These are phyloP conservation scores for Acanthaster planci DNA, from an alignment of 35 echinoderm and acorn worm genomes.

Conservation along the genomic window DNA sequence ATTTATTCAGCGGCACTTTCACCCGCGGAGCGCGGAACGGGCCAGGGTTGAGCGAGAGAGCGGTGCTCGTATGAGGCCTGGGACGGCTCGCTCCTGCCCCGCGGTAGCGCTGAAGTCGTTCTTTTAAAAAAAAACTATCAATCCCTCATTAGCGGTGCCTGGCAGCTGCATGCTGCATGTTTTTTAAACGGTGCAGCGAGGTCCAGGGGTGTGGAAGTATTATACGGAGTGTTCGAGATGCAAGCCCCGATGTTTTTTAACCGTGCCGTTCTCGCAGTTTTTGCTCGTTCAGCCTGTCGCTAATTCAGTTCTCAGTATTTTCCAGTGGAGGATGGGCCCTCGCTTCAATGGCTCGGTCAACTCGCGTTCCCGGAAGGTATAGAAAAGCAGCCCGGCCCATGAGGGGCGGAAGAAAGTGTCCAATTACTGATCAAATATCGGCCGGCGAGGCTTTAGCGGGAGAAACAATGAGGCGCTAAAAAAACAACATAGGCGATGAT, in stretches of 20 bases:
- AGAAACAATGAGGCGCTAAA: constrained; percentile 11
- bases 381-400: neutral
- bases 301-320: neutral
- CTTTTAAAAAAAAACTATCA: neutral
- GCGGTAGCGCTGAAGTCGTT: neutral
- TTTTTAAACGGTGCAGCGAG: neutral
- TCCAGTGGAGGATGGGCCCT: neutral
- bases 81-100: neutral
- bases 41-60: neutral
- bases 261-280: too few relatives aligned
- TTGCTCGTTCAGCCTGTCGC: too few relatives aligned
- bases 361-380: neutral
- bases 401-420: neutral
- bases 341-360: constrained; percentile 13
- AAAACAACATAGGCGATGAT: neutral
- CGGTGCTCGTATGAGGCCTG: neutral
- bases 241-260: too few relatives aligned
- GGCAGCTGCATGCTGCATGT: neutral
- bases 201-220: neutral
- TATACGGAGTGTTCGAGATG: too few relatives aligned
- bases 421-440: constrained; percentile 6
- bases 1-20: constrained; percentile 27
- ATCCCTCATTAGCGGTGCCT: neutral
- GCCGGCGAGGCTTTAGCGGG: neutral
- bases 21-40: neutral